Conservation (phyloP, 2,888 invertebrate species). For the Scrobipalpa costella region DNA sequence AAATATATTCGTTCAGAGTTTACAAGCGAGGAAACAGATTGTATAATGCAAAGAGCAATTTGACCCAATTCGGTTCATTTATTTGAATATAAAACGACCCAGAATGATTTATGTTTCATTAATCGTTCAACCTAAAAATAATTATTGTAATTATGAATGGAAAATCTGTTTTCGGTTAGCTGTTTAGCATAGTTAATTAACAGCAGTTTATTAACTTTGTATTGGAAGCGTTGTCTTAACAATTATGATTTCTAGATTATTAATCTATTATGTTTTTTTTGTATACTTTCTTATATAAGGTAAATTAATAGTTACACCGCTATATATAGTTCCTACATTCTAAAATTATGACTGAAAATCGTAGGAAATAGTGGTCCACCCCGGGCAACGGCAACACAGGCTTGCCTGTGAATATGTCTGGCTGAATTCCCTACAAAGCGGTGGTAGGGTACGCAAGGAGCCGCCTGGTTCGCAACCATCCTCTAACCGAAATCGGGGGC, state of each 20-base stretch:
- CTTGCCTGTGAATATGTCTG: no score
- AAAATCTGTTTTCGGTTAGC: slow-evolving; percentile 2
- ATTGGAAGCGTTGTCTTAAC: background rate
- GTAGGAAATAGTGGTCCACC: no score
- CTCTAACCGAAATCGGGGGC: no score
- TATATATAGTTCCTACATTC: no score
- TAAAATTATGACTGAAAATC: no score
- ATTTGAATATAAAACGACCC: slow-evolving; percentile 2
- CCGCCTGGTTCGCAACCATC: no score
- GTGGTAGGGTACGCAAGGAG: no score
- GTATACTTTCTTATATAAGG: no score
- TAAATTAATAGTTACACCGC: no score
- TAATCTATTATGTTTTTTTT: background rate
- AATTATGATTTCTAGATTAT: background rate
- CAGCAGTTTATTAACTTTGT: background rate
- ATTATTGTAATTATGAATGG: slow-evolving; percentile 7
- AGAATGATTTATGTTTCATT: background rate
- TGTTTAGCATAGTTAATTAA: background rate
- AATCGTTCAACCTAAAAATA: background rate
- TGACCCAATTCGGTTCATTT: background rate
- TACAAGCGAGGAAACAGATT: background rate
- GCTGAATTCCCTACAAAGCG: no score
- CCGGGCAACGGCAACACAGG: no score
- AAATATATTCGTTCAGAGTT: background rate
- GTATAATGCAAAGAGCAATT: slow-evolving; percentile 2